Base-by-base conservation (phyloP, 2,113 vertebrate species). In the Emydocephalus ijimae region DNA sequence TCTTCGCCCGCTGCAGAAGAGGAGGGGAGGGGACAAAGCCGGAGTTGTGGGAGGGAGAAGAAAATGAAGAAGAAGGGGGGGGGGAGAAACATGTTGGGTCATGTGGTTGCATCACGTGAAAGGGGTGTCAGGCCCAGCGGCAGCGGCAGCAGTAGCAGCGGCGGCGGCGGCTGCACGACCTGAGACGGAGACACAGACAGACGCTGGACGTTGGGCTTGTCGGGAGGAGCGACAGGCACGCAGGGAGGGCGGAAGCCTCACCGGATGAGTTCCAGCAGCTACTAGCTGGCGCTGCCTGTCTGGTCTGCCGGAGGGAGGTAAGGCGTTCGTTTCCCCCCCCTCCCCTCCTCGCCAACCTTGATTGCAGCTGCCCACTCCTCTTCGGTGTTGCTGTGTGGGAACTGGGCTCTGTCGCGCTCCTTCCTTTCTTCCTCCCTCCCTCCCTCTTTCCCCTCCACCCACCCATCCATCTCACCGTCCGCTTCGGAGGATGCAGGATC, bases 101-200 rank as follows among this genome's bases (percentile, higher is more conserved):
- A 98, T 97, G 97, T 98, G 97, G 52, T 59, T 4, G 88, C 93
- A 89, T 98, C 98, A 98, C 97, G 97, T 98, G 98, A 96, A 91
- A 8, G 94, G 43, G 95, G 95, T 96, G 97, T 94, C 95, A 94
- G 98, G 97, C 97, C 97, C 97, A 61, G 91, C 87, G 95, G 96
- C 96, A 89, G 95, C 93, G 45, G 93, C 85, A 34, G 92, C 89
- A 26, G 92, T 57, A 23, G 87, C 89, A 48, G 89, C 55, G 0
- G 56, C 86, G 50, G 89, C 55, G 1, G 56, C 86, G 50, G 48
- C 85, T 61, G 93, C 48, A 90, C 93, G 90, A 94, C 94, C 90
- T 94, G 94, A 91, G 93, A 87, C 88, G 15, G 94, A 90, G 89
- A 59, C 20, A 86, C 89, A 91, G 50, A 89, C 91, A 74, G 81